These are phyloP conservation scores for Pasiphila rectangulata DNA, from an alignment of 2,888 invertebrate species.

Conservation along the genomic window DNA sequence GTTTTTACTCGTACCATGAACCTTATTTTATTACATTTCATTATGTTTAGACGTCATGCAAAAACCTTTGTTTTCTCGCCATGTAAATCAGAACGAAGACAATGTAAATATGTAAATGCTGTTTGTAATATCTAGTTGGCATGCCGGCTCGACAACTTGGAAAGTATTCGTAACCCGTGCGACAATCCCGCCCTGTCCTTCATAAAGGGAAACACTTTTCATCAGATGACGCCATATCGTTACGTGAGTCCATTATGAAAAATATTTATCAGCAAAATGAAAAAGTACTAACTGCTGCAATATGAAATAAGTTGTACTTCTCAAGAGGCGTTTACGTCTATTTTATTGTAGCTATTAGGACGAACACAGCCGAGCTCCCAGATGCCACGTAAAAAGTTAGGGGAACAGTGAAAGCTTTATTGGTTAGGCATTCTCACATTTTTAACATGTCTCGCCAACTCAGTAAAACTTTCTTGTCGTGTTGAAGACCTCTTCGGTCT, in stretches of 20 bases:
- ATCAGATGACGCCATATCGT: constrained; percentile 2
- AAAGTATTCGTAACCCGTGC: neutral
- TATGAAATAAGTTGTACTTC: constrained; percentile 19
- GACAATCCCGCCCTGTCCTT: neutral
- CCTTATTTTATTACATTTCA: too few relatives aligned
- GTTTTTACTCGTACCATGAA: too few relatives aligned
- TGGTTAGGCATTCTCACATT: constrained; percentile 52
- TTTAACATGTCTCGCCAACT: constrained; percentile 51
- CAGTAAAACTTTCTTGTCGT: constrained; percentile 44
- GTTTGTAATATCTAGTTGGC: neutral
- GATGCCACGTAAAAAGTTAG: constrained; percentile 47
- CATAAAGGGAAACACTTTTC: constrained; percentile 1
- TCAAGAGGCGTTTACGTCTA: constrained; percentile 31
- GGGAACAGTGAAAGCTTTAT: constrained; percentile 56
- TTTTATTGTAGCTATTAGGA: constrained; percentile 39
- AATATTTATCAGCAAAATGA: constrained; percentile 24
- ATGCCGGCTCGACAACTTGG: neutral
- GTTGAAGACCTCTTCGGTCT: constrained; percentile 34
- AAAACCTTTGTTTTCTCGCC: neutral
- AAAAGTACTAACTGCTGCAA: constrained; percentile 21
- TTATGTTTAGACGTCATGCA: neutral
- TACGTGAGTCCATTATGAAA: constrained; percentile 24
- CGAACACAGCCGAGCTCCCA: constrained; percentile 37
- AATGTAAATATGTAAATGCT: neutral
- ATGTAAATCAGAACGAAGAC: neutral